Conservation (phyloP, 2,797 vertebrate genomes). For the Adelosebastes latens region DNA sequence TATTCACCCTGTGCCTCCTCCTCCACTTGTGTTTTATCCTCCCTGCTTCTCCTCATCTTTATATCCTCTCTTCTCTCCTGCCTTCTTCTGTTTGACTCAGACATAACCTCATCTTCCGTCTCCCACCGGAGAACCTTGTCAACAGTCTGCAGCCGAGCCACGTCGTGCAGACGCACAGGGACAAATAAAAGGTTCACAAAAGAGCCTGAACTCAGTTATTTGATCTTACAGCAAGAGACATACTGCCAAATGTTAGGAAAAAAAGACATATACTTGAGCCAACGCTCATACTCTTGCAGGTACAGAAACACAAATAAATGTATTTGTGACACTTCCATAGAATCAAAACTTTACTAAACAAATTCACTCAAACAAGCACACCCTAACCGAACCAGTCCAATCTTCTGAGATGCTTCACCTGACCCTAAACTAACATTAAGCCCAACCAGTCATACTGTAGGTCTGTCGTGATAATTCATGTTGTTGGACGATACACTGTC, state of each 20-base stretch:
- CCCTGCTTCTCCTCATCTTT: not conserved
- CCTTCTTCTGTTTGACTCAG: slow-evolving; percentile 28
- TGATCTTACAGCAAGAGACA: not conserved
- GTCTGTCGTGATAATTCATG: too few species aligned
- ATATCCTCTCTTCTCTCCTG: not conserved
- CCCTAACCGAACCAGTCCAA: too few species aligned
- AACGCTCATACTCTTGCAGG: not conserved
- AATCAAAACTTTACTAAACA: not conserved
- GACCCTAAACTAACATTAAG: not conserved
- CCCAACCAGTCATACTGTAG: not conserved
- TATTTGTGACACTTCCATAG: not conserved
- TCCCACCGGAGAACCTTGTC: slow-evolving; percentile 1
- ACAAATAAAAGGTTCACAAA: slow-evolving; percentile 6
- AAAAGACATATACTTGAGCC: not conserved
- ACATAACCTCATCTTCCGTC: slow-evolving; percentile 16
- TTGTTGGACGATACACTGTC: too few species aligned
- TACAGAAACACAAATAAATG: slow-evolving; percentile 1
- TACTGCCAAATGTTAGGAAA: not conserved
- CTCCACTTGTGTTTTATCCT: slow-evolving; percentile 1
- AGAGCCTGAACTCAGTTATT: not conserved
- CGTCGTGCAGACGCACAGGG: not conserved
- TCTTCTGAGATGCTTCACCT: not conserved
- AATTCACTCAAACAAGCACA: not conserved
- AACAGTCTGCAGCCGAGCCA: slow-evolving; percentile 28
- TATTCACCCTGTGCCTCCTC: not conserved